Conservation (phyloP, 2,113 vertebrate genomes). For the Cynocephalus volans region DNA sequence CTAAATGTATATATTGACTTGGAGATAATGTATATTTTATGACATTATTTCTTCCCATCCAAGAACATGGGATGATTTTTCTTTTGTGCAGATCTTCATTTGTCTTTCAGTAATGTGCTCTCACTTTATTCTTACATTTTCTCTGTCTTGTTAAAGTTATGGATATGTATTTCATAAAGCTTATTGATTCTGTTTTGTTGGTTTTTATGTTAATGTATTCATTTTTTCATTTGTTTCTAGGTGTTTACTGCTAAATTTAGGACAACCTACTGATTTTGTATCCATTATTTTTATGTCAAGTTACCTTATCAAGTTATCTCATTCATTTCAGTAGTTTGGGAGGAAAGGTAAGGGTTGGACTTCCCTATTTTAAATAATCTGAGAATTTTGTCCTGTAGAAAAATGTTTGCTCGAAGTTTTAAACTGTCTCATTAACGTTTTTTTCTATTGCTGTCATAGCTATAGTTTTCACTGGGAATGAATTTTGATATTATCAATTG, state of each 20-base stretch:
- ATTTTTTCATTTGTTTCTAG: neutral
- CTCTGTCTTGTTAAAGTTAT: neutral
- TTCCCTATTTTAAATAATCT: conserved; percentile 12
- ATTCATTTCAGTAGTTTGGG: neutral
- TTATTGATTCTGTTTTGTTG: neutral
- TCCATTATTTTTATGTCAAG: neutral
- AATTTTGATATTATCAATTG: neutral
- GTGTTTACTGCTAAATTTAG: neutral
- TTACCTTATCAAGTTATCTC: neutral
- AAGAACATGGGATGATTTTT: neutral
- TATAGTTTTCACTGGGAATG: neutral
- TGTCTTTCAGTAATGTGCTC: neutral
- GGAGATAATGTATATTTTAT: neutral
- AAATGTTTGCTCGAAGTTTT: neutral
- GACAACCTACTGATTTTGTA: neutral
- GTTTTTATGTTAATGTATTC: neutral
- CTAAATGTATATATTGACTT: neutral
- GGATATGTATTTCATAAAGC: neutral
- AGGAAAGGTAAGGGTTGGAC: neutral
- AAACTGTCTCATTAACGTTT: neutral
- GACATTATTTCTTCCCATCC: neutral
- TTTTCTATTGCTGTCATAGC: neutral
- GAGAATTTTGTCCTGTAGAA: neutral
- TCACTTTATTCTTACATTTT: neutral
- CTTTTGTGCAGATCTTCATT: neutral